Percentiles rank a stretch among this genome's conserved stretches.
Evolutionary conservation across 2,888 invertebrate species (phyloP).

Genomic region (Geotrupes spiniger): DNA sequence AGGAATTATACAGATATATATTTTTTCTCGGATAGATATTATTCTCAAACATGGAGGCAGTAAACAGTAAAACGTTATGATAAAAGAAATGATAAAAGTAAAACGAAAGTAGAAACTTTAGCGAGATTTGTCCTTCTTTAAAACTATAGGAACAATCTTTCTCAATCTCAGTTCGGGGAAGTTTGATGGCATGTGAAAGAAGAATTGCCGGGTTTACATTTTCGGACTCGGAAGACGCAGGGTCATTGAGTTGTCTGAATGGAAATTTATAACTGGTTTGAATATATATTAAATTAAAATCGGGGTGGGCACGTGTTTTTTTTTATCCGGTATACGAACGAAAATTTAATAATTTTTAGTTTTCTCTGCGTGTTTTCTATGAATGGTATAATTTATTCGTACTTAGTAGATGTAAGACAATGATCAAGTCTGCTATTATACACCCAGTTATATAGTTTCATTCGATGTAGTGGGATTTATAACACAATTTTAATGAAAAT

Average conservation of each 20-base stretch:
- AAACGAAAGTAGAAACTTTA: constrained; percentile 32
- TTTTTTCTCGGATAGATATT: constrained; percentile 36
- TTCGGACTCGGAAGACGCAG: constrained; percentile 37
- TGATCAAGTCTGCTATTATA: too few species aligned
- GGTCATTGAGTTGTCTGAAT: constrained; percentile 35
- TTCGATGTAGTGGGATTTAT: too few species aligned
- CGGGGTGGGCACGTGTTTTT: too few species aligned
- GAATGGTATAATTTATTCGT: too few species aligned
- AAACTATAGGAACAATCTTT: constrained; percentile 50
- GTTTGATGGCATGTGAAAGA: constrained; percentile 47
- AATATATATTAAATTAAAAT: not conserved
- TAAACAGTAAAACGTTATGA: constrained; percentile 25
- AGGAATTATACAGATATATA: constrained; percentile 39
- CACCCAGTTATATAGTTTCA: too few species aligned
- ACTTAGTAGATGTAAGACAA: too few species aligned
- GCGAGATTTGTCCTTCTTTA: constrained; percentile 41
- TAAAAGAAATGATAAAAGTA: constrained; percentile 41
- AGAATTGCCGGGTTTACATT: constrained; percentile 41
- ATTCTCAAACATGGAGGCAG: constrained; percentile 26
- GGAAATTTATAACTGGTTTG: constrained; percentile 23
- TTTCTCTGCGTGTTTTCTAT: too few species aligned
- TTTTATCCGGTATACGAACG: too few species aligned
- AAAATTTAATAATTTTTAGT: constrained; percentile 2
- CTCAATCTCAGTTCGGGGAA: constrained; percentile 48
- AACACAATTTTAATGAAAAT: too few species aligned